Evolutionary conservation across 1,140 invertebrate species (phyloP), one percentile per base, ranked within the genome.

Genomic region (Microplitis demolitor): DNA sequence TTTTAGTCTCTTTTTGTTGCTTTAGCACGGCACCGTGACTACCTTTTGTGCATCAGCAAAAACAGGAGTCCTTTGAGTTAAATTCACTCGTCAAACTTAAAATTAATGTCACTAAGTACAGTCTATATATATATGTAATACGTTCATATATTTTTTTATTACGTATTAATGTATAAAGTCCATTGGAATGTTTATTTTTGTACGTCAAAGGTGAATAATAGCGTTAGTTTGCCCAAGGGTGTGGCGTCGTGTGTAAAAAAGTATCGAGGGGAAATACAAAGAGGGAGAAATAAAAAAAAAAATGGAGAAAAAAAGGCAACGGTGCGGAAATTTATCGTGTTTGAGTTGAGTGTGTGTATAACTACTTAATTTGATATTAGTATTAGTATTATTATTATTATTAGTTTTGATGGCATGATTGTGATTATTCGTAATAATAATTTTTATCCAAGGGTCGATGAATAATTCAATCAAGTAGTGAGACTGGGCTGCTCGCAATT

Each of bases 401-500:
- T 24, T 24, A 24, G 24, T 24, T 24, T 24, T 24, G 24, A 24
- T 24, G 24, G 24, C 24, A 24, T 24, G 24, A 24, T 24, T 24
- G 24, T 6, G 45, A 8, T 50, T 50, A 50, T 50, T 6, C 13
- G 45, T 8, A 6, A 50, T 50, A 13, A 50, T 50, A 50, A 50
- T 8, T 50, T 50, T 6, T 50, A 13, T 3, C 45, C 45, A 8
- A 50, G 13, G 13, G n/a, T 14, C 62, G 33, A 31, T 8, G 45
- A 63, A 71, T 14, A 71, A 71, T 66, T 45, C 56, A 71, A 64
- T 71, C 50, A 50, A 4, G 9, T 24, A 34, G 33, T 64, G 35
- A n/a, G 62, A 66, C 56, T 54, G 62, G n/a, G 39, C 31, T 16
- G 61, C 33, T 24, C 37, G 31, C 69, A 71, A 71, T 71, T 63